These are phyloP conservation scores for Cephalopholis sonnerati DNA, from an alignment of 2,113 vertebrate genomes.

Conservation along the genomic window DNA sequence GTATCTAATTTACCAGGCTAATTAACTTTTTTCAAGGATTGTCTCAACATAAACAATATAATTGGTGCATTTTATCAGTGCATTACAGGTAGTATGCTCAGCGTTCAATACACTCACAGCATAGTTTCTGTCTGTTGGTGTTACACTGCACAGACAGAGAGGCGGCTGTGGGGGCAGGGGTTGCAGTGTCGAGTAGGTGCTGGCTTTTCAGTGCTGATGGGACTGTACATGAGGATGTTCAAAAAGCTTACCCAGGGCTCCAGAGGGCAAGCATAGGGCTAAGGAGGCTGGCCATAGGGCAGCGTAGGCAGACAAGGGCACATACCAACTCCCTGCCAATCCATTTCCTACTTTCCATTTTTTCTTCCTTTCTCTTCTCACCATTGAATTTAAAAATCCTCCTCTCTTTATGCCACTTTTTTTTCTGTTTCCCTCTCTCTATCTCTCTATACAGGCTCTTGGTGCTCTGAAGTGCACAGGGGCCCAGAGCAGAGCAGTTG, in stretches of 20 bases:
- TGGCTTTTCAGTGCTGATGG: background rate
- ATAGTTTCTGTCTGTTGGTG: background rate
- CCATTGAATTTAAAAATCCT: background rate
- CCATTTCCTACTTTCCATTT: background rate
- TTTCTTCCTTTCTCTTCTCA: background rate
- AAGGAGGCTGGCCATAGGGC: background rate
- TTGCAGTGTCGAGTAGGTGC: background rate
- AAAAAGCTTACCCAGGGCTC: background rate
- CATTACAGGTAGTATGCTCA: background rate
- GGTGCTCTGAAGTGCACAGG: constrained; percentile 38
- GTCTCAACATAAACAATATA: background rate
- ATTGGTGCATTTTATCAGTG: background rate
- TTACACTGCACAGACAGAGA: constrained; percentile 2
- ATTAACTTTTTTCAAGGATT: background rate
- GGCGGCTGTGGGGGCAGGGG: background rate
- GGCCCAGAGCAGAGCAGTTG: constrained; percentile 56
- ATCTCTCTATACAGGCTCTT: background rate
- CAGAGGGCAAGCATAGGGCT: background rate
- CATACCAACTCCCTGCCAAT: background rate
- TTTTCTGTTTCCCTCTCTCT: background rate
- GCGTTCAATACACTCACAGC: background rate
- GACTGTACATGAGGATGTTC: constrained; percentile 2
- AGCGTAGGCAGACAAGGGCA: background rate
- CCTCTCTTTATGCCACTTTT: background rate
- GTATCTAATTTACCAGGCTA: background rate